phyloP scores from a whole-genome alignment of 2,797 vertebrate genomes.

The Okamejei kenojei region DNA sequence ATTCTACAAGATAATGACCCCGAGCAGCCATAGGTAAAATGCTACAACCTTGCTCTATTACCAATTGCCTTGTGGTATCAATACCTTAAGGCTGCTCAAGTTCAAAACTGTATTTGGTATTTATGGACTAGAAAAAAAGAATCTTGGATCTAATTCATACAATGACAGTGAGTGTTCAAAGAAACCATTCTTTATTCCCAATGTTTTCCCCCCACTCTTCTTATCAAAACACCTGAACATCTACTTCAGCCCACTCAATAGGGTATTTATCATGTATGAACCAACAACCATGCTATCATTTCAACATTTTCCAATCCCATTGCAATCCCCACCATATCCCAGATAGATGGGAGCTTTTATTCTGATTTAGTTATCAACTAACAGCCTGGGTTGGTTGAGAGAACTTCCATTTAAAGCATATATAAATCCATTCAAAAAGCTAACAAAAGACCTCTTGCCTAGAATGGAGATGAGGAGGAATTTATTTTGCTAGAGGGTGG shows the following conservation, averaged over 20 bases:
- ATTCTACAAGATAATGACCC: constrained; percentile 10
- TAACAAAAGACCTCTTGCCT: background rate
- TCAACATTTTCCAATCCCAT: background rate
- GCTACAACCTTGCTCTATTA: background rate
- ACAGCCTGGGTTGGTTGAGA: background rate
- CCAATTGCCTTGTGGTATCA: too few relatives aligned
- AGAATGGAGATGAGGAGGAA: too few relatives aligned
- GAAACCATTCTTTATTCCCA: too few relatives aligned
- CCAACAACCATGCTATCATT: background rate
- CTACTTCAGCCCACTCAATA: background rate
- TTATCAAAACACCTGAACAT: background rate
- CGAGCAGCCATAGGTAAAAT: constrained; percentile 15
- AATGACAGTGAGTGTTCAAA: background rate
- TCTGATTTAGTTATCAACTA: background rate
- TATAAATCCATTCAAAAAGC: background rate
- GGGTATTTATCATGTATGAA: background rate
- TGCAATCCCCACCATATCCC: background rate
- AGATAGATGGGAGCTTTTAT: background rate
- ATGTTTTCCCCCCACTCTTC: background rate
- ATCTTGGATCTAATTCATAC: background rate
- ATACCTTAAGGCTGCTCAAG: background rate
- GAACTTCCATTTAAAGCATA: background rate
- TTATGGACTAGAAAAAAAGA: background rate
- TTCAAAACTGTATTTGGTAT: background rate
- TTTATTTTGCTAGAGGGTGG: too few relatives aligned